A percentile compares a stretch with the other conserved stretches of the same genome.
Conservation (phyloP, 2,797 vertebrate genomes). For the Gobionotothen gibberifrons region DNA sequence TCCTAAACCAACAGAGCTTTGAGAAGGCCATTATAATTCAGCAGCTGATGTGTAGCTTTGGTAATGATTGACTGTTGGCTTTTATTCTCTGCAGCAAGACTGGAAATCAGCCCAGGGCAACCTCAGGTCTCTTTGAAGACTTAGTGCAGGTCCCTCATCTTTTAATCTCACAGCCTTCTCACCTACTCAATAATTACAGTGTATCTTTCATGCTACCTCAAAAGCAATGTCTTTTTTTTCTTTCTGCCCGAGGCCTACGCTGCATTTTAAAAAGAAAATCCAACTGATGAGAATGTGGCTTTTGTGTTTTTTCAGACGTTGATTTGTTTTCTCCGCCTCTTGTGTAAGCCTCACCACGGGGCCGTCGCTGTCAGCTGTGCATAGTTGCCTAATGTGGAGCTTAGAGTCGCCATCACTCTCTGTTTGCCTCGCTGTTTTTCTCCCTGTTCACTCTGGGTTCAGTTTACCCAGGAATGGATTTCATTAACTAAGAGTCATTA, state of each 20-base stretch:
- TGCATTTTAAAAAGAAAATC: slow-evolving; percentile 62
- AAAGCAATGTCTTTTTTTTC: slow-evolving; percentile 30
- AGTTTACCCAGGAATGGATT: slow-evolving; percentile 90
- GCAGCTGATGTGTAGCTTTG: slow-evolving; percentile 45
- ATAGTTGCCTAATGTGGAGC: slow-evolving; percentile 40
- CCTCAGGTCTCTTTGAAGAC: slow-evolving; percentile 65
- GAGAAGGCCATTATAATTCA: slow-evolving; percentile 52
- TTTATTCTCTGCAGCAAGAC: slow-evolving; percentile 46
- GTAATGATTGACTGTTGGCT: slow-evolving; percentile 61
- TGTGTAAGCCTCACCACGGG: slow-evolving; percentile 46
- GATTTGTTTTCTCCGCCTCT: slow-evolving; percentile 49
- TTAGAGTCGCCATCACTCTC: slow-evolving; percentile 46
- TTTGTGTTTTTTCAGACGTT: slow-evolving; percentile 53
- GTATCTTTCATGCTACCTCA: slow-evolving; percentile 60
- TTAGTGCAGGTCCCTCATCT: slow-evolving; percentile 57
- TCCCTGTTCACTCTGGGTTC: slow-evolving; percentile 80
- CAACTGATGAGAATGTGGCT: slow-evolving; percentile 49
- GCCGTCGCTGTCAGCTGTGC: slow-evolving; percentile 29
- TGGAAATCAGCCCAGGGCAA: slow-evolving; percentile 61
- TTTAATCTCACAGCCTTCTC: slow-evolving; percentile 66
- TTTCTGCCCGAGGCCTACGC: slow-evolving; percentile 49
- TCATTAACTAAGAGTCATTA: slow-evolving; percentile 98
- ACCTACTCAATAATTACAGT: slow-evolving; percentile 66
- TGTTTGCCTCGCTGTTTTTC: slow-evolving; percentile 24
- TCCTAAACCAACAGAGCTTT: slow-evolving; percentile 4